Percentiles rank a stretch among this genome's conserved stretches.
Conservation (phyloP, 2,113 vertebrate species). For the Ondatra zibethicus region DNA sequence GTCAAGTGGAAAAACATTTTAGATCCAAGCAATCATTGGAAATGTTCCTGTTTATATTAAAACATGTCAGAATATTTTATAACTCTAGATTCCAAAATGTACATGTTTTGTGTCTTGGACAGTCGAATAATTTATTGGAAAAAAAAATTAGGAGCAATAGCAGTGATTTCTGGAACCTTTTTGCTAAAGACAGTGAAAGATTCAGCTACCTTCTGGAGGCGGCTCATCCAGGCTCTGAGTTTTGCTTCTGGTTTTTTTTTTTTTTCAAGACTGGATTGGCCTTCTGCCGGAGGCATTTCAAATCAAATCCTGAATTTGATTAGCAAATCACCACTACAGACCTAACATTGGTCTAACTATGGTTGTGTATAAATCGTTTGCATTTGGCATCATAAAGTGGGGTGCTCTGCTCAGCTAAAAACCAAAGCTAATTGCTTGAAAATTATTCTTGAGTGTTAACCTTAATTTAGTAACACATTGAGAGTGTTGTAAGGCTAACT, state of each 20-base stretch:
- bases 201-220: constrained; percentile 60
- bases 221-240: constrained; percentile 58
- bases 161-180: constrained; percentile 79
- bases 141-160: constrained; percentile 82
- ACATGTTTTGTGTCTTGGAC: constrained; percentile 87
- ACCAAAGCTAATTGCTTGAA: constrained; percentile 78
- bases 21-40: constrained; percentile 92
- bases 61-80: constrained; percentile 94
- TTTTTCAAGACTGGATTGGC: constrained; percentile 79
- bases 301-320: constrained; percentile 81
- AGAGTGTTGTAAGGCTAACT: constrained; percentile 74
- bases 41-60: constrained; percentile 97
- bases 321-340: constrained; percentile 73
- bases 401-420: constrained; percentile 63
- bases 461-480: constrained; percentile 76
- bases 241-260: constrained; percentile 81
- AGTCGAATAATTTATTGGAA: constrained; percentile 84
- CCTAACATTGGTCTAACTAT: constrained; percentile 61
- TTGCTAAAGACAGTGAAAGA: constrained; percentile 64
- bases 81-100: constrained; percentile 87
- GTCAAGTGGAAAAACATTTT: constrained; percentile 93
- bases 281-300: constrained; percentile 75
- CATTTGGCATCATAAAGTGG: constrained; percentile 72
- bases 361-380: constrained; percentile 66
- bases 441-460: constrained; percentile 69